These are phyloP conservation scores for Carpatolechia fugitivella DNA, from an alignment of 2,888 invertebrate species.

Conservation along the genomic window DNA sequence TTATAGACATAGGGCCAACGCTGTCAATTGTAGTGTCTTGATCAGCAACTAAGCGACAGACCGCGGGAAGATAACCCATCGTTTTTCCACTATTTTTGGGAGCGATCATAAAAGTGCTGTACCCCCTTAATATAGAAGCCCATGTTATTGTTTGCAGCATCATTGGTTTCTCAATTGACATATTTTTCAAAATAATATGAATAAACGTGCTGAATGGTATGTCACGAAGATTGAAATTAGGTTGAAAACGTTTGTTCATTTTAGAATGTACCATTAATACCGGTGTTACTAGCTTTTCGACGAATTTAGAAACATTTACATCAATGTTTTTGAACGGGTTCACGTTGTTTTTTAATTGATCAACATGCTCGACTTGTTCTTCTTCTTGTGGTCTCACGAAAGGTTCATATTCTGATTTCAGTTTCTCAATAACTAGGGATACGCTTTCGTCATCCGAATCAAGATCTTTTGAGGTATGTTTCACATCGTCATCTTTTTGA, in stretches of 20 bases:
- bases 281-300: slow-evolving; percentile 62
- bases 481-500: background rate
- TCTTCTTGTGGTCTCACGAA: slow-evolving; percentile 10
- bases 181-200: slow-evolving; percentile 44
- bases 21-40: slow-evolving; percentile 46
- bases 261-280: slow-evolving; percentile 67
- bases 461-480: background rate
- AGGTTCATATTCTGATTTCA: slow-evolving; percentile 30
- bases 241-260: slow-evolving; percentile 49
- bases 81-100: slow-evolving; percentile 83
- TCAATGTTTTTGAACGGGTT: slow-evolving; percentile 65
- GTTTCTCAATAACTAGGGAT: slow-evolving; percentile 35
- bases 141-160: slow-evolving; percentile 84
- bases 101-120: slow-evolving; percentile 82
- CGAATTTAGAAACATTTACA: slow-evolving; percentile 54
- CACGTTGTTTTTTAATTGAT: slow-evolving; percentile 36
- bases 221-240: slow-evolving; percentile 46
- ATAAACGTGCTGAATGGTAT: slow-evolving; percentile 54
- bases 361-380: background rate
- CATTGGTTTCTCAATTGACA: slow-evolving; percentile 60
- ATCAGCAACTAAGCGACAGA: slow-evolving; percentile 80
- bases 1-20: slow-evolving; percentile 81
- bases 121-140: slow-evolving; percentile 83
- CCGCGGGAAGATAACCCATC: slow-evolving; percentile 83
- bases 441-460: slow-evolving; percentile 42